A percentile compares a stretch with the other conserved stretches of the same genome.
These are phyloP conservation scores for Sporophila hypoxantha DNA, from an alignment of 2,113 vertebrate genomes.

Conservation along the genomic window DNA sequence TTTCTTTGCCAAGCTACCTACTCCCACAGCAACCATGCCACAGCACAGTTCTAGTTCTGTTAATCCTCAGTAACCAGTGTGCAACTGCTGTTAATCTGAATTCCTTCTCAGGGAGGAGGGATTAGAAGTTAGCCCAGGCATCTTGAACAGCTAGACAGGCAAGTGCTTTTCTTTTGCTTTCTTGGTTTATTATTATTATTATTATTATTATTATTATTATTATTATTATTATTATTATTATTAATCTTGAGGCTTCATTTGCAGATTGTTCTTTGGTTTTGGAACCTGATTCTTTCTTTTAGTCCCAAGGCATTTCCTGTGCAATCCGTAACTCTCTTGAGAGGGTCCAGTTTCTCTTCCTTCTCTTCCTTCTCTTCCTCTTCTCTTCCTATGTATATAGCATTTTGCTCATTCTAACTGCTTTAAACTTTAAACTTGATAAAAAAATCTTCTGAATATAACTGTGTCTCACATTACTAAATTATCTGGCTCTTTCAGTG, in stretches of 20 bases:
- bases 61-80: background rate
- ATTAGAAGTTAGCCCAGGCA: background rate
- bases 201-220: no score
- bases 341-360: background rate
- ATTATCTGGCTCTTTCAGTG: background rate
- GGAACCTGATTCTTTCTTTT: background rate
- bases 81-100: background rate
- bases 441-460: background rate
- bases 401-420: background rate
- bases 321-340: background rate
- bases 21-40: background rate
- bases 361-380: background rate
- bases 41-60: background rate
- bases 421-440: background rate
- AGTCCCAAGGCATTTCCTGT: background rate
- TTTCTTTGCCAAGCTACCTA: background rate
- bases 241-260: background rate
- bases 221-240: background rate
- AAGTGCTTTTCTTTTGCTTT: background rate
- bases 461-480: background rate
- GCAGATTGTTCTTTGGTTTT: background rate
- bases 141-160: background rate
- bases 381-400: background rate
- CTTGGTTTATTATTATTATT: background rate
- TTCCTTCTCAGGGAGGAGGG: background rate